Percentiles rank a stretch among this genome's conserved stretches.
Conservation (phyloP, 1,140 invertebrate species). For the Diachasmimorpha longicaudata region DNA sequence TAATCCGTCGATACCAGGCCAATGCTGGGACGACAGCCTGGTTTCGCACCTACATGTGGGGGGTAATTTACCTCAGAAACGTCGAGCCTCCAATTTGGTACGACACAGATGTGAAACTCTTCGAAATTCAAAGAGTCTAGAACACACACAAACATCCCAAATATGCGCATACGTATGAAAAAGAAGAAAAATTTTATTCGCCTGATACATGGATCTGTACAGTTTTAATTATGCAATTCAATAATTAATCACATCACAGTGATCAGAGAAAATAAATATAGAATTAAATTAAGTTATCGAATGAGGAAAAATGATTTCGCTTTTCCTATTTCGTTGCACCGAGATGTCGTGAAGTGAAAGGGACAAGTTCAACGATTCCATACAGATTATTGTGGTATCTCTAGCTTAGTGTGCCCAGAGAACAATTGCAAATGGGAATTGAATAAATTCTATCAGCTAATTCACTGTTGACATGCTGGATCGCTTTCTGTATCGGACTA, state of each 20-base stretch:
- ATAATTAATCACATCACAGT: constrained; percentile 14
- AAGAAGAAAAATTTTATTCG: constrained; percentile 27
- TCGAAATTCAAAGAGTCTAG: constrained; percentile 94
- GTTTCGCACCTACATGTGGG: constrained; percentile 99
- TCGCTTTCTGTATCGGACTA: no score
- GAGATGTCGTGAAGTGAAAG: background rate
- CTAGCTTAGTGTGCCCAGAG: no score
- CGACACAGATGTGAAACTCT: constrained; percentile 98
- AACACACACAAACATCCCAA: background rate
- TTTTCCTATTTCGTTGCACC: background rate
- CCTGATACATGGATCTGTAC: constrained; percentile 23
- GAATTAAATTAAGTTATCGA: background rate
- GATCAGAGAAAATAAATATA: background rate
- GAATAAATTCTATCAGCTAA: no score
- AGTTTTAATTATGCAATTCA: constrained; percentile 28
- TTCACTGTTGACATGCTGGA: no score
- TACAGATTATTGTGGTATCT: background rate
- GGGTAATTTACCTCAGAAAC: constrained; percentile 97
- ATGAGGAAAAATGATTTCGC: background rate
- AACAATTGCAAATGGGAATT: no score
- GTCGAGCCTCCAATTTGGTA: constrained; percentile 99
- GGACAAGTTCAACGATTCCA: background rate
- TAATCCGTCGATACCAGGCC: constrained; percentile 98
- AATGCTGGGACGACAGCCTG: constrained; percentile 98
- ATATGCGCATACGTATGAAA: background rate